These are phyloP conservation scores for Anguilla pacifica DNA, from an alignment of 2,797 vertebrate species.

Conservation along the genomic window DNA sequence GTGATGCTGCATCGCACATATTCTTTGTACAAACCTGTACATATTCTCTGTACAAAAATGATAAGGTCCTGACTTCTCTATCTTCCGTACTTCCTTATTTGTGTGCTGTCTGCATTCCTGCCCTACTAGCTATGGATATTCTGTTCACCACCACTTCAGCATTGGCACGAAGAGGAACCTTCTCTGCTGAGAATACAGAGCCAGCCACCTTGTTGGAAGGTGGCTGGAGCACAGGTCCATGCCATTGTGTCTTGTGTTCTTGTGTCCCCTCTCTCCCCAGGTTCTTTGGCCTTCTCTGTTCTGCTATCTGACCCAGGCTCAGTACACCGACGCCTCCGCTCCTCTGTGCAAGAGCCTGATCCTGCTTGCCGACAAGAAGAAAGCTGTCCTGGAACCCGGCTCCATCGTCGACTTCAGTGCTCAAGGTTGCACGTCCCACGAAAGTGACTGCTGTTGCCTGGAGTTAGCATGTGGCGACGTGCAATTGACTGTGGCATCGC, in stretches of 20 bases:
- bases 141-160: neutral
- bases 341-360: conserved; percentile 87
- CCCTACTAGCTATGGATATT: neutral
- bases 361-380: conserved; percentile 78
- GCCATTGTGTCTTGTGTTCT: neutral
- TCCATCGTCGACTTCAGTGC: conserved; percentile 73
- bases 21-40: neutral
- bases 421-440: conserved; percentile 66
- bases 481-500: neutral
- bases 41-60: neutral
- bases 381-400: conserved; percentile 70
- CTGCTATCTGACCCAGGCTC: conserved; percentile 79
- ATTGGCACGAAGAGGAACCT: neutral
- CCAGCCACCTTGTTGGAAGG: neutral
- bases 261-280: conserved; percentile 56
- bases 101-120: neutral
- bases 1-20: neutral
- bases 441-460: neutral
- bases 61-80: neutral
- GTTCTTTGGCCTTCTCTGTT: conserved; percentile 89
- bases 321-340: conserved; percentile 79
- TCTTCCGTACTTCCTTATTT: neutral
- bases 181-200: neutral
- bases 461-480: neutral
- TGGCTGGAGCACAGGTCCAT: neutral